Evolutionary conservation across 2,888 invertebrate species (phyloP), one percentile per base, ranked within the genome.

Genomic region (Pseudolycoriella hygida): DNA sequence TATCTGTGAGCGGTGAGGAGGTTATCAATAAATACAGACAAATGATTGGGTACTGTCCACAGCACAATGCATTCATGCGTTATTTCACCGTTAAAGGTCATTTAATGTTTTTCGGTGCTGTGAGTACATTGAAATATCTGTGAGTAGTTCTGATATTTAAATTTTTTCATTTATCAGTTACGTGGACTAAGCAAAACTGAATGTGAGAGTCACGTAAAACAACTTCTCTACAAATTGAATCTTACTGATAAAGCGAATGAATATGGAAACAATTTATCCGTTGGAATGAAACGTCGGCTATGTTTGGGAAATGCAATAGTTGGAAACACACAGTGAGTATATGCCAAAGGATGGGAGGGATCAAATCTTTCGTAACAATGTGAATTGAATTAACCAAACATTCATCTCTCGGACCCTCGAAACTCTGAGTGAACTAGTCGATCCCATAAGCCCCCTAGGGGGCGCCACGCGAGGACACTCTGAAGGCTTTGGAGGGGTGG

Each of bases 261-360:
- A 30, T 60, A 72, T 49, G 76, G 80, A 0, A 59, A 61, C 18
- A 70, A 73, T 44, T 66, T 94, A 47, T 93, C 93, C 0, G 92
- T 93, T n/a, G 94, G 94, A 11, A 92, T 92, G 77, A 86, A 89
- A 65, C 72, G 94, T 45, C 82, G 89, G 52, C 64, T 94, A 38
- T 88, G 84, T 42, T 71, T 93, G 17, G 89, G 81, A 25, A 85
- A 89, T 60, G 86, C 92, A 1, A 70, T 90, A 41, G 75, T 88
- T 32, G 89, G 89, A 1, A 76, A 76, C 50, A 80, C 88, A 12
- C 73, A 60, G 64, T 63, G 53, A 69, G 17, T 25, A 30, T n/a
- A 38, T n/a, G 19, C 40, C 41, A 4, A 31, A 30, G 14, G 10
- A 44, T 44, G 12, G 42, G 48, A 18, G 50, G n/a, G 17, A n/a